These are phyloP conservation scores for Sebastes reedi DNA, from an alignment of 2,797 vertebrate species.

Conservation along the genomic window DNA sequence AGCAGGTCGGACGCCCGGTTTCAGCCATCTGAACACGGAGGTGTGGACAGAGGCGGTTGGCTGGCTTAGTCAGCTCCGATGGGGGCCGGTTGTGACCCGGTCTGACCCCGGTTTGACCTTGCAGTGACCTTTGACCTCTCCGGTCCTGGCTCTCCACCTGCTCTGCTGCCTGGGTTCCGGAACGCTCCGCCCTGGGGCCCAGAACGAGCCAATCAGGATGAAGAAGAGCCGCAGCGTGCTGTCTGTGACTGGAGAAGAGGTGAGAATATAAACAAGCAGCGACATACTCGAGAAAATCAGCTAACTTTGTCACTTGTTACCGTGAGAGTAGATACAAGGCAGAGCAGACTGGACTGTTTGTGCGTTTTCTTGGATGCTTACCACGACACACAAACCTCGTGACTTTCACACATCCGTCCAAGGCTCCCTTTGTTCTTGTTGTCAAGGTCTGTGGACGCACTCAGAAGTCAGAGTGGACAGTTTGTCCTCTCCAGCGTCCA, in stretches of 20 bases:
- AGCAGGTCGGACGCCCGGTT: conserved; percentile 12
- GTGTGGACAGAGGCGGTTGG: conserved; percentile 36
- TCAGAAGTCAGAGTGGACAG: conserved; percentile 34
- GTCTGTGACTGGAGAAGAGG: conserved; percentile 82
- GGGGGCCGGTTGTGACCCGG: conserved; percentile 78
- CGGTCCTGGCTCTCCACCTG: conserved; percentile 85
- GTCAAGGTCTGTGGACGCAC: conserved; percentile 12
- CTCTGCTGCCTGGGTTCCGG: conserved; percentile 85
- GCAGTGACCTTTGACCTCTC: conserved; percentile 79
- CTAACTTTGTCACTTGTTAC: not conserved
- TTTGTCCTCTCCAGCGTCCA: conserved; percentile 22
- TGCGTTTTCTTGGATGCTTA: not conserved
- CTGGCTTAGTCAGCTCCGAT: conserved; percentile 69
- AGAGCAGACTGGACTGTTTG: not conserved
- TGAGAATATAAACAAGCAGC: conserved; percentile 43
- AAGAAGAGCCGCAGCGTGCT: conserved; percentile 84
- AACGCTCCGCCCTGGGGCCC: conserved; percentile 82
- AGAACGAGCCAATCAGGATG: conserved; percentile 85
- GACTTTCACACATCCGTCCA: conserved; percentile 42
- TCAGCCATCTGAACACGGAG: conserved; percentile 25
- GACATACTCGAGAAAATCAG: not conserved
- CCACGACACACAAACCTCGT: conserved; percentile 11
- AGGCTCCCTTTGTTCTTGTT: conserved; percentile 47
- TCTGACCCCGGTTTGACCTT: conserved; percentile 79
- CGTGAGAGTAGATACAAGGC: not conserved